phyloP scores from a whole-genome alignment of 2,797 vertebrate species.

The Simalia tracyae region DNA sequence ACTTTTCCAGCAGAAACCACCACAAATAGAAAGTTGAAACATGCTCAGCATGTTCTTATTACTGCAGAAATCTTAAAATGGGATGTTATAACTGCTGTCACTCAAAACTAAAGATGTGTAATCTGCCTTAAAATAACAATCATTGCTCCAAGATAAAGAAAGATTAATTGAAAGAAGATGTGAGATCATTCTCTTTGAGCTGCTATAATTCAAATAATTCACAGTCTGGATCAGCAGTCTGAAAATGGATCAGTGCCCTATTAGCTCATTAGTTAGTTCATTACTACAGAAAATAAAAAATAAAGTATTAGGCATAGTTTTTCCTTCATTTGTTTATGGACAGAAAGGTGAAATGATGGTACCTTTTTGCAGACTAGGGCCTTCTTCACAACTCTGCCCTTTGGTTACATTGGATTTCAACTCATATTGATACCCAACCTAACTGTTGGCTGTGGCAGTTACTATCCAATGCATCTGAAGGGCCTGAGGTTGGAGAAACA shows the following conservation, averaged over 20 bases:
- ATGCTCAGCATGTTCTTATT: not conserved
- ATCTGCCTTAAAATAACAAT: not conserved
- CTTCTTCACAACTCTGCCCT: not conserved
- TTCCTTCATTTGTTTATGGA: not conserved
- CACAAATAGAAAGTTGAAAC: not conserved
- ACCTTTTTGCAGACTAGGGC: not conserved
- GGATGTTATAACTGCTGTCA: not conserved
- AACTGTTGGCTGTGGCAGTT: not conserved
- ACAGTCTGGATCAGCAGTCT: not conserved
- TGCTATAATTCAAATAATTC: not conserved
- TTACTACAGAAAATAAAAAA: not conserved
- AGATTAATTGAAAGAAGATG: not conserved
- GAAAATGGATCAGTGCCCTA: not conserved
- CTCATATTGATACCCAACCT: not conserved
- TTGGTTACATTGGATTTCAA: not conserved
- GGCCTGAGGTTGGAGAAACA: not conserved
- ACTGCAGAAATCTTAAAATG: not conserved
- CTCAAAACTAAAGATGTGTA: not conserved
- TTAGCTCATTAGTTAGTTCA: not conserved
- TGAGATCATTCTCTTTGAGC: not conserved
- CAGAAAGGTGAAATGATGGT: not conserved
- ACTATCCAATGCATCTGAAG: not conserved
- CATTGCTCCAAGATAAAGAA: not conserved
- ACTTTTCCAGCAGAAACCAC: not conserved
- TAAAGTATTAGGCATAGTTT: not conserved